phyloP scores from a whole-genome alignment of 2,113 vertebrate genomes.

The Pontoporia blainvillei region DNA sequence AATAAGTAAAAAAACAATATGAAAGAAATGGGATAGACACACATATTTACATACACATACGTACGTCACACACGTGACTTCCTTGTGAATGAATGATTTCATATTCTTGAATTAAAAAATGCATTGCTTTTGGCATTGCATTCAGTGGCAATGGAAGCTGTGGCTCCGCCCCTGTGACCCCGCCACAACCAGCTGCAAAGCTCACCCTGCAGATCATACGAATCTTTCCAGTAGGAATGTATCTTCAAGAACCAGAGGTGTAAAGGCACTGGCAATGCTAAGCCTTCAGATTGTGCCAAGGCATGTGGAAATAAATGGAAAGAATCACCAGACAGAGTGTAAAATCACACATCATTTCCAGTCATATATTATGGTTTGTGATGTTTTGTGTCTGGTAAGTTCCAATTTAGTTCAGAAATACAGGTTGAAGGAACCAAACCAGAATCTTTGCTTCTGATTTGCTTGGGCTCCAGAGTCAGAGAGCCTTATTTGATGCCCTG shows the following conservation, averaged over 20 bases:
- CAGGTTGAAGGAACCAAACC: neutral
- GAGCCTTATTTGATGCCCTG: neutral
- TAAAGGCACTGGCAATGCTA: neutral
- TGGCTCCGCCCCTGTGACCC: neutral
- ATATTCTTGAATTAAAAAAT: constrained; percentile 8
- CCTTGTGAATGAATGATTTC: neutral
- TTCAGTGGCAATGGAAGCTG: neutral
- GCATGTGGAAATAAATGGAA: constrained; percentile 21
- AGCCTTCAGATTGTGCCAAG: neutral
- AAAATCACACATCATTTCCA: constrained; percentile 23
- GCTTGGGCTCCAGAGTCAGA: neutral
- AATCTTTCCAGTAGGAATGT: neutral
- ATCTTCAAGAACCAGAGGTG: neutral
- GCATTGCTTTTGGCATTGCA: neutral
- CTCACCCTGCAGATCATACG: neutral
- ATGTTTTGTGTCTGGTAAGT: neutral
- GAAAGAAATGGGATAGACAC: neutral
- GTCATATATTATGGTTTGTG: neutral
- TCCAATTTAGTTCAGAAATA: neutral
- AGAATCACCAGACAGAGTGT: neutral
- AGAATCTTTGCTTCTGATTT: constrained; percentile 15
- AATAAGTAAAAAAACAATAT: neutral
- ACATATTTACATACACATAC: neutral
- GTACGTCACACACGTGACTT: neutral
- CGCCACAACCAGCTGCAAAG: neutral